Percentiles rank a stretch among this genome's conserved stretches.
Conservation (phyloP, 2,113 vertebrate genomes). For the Oreochromis aureus region DNA sequence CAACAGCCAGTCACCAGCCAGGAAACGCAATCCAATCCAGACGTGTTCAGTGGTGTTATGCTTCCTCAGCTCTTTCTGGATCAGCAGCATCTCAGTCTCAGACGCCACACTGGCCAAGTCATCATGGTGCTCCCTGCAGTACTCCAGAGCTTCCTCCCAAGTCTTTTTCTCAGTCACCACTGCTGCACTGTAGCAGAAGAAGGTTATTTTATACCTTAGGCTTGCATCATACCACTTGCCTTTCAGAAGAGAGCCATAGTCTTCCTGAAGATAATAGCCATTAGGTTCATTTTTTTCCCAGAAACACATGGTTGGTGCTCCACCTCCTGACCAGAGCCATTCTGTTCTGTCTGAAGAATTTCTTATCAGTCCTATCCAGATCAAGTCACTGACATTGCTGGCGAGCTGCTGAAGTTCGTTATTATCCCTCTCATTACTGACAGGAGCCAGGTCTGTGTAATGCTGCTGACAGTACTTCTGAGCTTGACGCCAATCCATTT, state of each 20-base stretch:
- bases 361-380: conserved; percentile 8
- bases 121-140: neutral
- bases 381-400: accelerated
- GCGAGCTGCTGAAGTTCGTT: accelerated
- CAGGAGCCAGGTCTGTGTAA: conserved; percentile 27
- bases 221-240: no score
- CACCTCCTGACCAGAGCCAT: conserved; percentile 38
- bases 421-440: neutral
- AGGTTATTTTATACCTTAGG: no score
- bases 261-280: no score
- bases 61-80: no score
- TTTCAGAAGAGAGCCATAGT: no score
- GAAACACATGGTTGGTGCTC: neutral
- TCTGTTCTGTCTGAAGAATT: accelerated
- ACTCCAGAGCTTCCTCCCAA: neutral
- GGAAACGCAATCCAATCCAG: no score
- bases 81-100: no score
- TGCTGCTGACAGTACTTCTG: no score
- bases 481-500: no score
- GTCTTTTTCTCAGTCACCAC: neutral
- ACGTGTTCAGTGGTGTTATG: no score
- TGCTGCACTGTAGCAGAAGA: neutral
- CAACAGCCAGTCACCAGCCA: no score
- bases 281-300: neutral
- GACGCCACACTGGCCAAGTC: no score